A percentile compares a stretch with the other conserved stretches of the same genome.
phyloP scores from a whole-genome alignment of 2,888 invertebrate species.

The Coenonympha glycerion region DNA sequence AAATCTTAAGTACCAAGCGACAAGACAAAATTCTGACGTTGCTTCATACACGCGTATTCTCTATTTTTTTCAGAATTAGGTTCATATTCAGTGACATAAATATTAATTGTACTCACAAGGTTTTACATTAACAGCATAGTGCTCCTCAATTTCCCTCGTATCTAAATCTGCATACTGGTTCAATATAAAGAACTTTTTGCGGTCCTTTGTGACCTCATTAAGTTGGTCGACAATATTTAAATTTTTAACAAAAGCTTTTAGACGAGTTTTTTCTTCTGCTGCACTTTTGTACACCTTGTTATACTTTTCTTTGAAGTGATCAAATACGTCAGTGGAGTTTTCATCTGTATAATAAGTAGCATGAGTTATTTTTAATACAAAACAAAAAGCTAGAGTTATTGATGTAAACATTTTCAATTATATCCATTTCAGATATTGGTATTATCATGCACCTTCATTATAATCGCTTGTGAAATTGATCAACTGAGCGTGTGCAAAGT shows the following conservation, averaged over 20 bases:
- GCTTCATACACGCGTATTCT: too few relatives aligned
- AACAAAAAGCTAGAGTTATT: background rate
- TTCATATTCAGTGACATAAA: background rate
- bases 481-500: background rate
- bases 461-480: background rate
- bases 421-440: background rate
- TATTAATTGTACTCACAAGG: constrained; percentile 49
- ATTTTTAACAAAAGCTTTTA: constrained; percentile 42
- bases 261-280: constrained; percentile 34
- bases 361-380: background rate
- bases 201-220: constrained; percentile 36
- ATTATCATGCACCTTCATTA: background rate
- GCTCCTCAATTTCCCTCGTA: constrained; percentile 37
- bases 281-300: constrained; percentile 37
- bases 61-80: background rate
- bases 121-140: constrained; percentile 39
- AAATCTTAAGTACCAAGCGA: too few relatives aligned
- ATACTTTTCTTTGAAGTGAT: constrained; percentile 41
- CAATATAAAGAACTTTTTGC: constrained; percentile 36
- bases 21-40: too few relatives aligned
- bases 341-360: constrained; percentile 22
- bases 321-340: constrained; percentile 35
- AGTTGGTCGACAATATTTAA: constrained; percentile 37
- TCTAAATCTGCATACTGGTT: constrained; percentile 49
- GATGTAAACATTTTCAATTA: background rate